Evolutionary conservation across 1,140 invertebrate genomes (phyloP).

Genomic region (Temnothorax nylanderi): DNA sequence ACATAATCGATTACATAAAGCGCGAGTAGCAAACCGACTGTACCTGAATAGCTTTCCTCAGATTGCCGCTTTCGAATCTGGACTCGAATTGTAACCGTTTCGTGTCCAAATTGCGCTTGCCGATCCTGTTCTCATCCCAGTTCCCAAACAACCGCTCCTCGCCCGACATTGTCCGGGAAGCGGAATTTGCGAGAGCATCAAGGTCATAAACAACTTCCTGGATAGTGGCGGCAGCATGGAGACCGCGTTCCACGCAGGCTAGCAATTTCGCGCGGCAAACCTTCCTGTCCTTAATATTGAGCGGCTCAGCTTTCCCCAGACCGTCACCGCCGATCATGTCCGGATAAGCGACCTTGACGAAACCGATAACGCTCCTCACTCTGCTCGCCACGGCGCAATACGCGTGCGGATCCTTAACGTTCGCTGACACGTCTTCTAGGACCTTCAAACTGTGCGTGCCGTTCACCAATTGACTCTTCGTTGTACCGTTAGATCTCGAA

Average conservation of each 20-base stretch:
- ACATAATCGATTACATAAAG: conserved; percentile 35
- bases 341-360: conserved; percentile 92
- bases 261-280: conserved; percentile 89
- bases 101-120: conserved; percentile 83
- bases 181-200: conserved; percentile 85
- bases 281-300: conserved; percentile 88
- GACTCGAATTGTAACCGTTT: conserved; percentile 92
- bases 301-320: conserved; percentile 86
- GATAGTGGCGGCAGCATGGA: conserved; percentile 87
- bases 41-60: conserved; percentile 95
- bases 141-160: conserved; percentile 80
- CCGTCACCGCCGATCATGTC: conserved; percentile 88
- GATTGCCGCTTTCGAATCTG: conserved; percentile 96
- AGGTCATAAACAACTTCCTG: conserved; percentile 92
- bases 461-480: conserved; percentile 27
- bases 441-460: conserved; percentile 68
- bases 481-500: conserved; percentile 19
- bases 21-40: not conserved
- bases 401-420: conserved; percentile 75
- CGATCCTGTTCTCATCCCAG: conserved; percentile 88
- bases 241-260: conserved; percentile 87
- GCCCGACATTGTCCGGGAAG: conserved; percentile 41
- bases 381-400: conserved; percentile 84
- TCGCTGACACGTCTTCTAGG: conserved; percentile 67
- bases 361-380: conserved; percentile 88